Percentiles rank a stretch among this genome's conserved stretches.
Conservation (phyloP, 1,140 invertebrate species). For the Whitmania pigra region DNA sequence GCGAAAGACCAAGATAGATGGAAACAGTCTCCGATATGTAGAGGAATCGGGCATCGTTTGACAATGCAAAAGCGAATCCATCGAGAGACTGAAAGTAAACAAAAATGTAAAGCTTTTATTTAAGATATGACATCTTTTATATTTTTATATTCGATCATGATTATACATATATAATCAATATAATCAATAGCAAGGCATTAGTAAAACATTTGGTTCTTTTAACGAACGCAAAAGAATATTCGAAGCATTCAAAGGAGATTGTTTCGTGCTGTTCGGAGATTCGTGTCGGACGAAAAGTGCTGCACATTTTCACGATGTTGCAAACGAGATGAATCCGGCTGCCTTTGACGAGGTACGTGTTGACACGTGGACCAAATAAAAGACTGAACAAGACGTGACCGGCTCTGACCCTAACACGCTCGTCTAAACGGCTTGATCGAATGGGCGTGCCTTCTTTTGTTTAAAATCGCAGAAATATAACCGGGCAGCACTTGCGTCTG, state of each 20-base stretch:
- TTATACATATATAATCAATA: not conserved
- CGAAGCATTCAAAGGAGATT: not conserved
- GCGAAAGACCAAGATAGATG: constrained; percentile 92
- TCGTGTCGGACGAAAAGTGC: not conserved
- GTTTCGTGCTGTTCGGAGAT: not conserved
- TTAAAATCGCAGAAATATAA: no score
- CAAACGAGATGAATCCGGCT: no score
- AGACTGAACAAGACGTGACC: no score
- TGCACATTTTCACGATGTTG: no score
- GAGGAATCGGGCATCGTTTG: constrained; percentile 85
- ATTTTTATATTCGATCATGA: not conserved
- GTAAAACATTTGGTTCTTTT: no score
- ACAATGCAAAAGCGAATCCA: constrained; percentile 85
- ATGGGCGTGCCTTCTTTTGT: no score
- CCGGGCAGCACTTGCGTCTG: no score
- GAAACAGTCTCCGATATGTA: constrained; percentile 98
- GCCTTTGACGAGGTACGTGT: no score
- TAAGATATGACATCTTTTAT: not conserved
- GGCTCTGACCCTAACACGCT: no score
- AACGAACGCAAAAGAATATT: not conserved
- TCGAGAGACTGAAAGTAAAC: constrained; percentile 68
- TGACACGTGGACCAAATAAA: no score
- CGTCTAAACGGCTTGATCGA: no score
- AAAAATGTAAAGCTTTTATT: not conserved
- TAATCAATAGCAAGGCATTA: not conserved